Base-by-base conservation (phyloP, 1,140 invertebrate genomes). In the Araneus ventricosus region DNA sequence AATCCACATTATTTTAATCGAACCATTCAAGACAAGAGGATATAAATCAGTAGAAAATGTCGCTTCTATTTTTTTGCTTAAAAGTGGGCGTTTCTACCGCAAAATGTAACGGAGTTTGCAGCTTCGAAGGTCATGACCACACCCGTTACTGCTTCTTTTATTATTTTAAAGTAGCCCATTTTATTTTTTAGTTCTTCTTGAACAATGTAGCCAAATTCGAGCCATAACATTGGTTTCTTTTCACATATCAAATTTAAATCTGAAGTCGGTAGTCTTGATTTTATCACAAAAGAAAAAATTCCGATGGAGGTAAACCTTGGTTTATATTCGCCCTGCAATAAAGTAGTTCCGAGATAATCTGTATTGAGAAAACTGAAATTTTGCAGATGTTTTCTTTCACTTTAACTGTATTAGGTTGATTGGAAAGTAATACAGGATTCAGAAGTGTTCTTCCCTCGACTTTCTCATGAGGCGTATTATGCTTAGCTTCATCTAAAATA, bases 21-120 rank as follows among this genome's bases (percentile, higher is more conserved):
- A 75, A 30, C 14, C 10, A 34, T 14, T 34, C 14, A 34, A 75
- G 30, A 75, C 70, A 75, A 75, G 67, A 27, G 70, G 34, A 34
- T 75, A 75, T 75, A 75, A 75, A 75, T 75, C 34, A 75, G 17
- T 34, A 30, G 20, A 75, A 75, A 30, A 30, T 34, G 30, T 34
- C 27, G 30, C 70, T 37, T 75, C 34, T 75, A 17, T 75, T 75
- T 34, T 75, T 6, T 70, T 34, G 6, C 70, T 75, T 20, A 75
- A 75, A 75, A 34, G 27, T 34, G 30, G 84, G 84, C 52, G 52
- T 57, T 34, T n/a, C 27, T 86, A 27, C 52, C 24, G 7, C 20
- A 61, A 57, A 86, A 86, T 86, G 52, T 86, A 86, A 57, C 57
- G 84, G 57, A 86, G 30, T 86, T 57, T 61, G 84, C 27, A 24